A percentile compares a stretch with the other conserved stretches of the same genome.
Evolutionary conservation across 30 jellyfish, hydroid and myxozoan genomes (phyloP).

Genomic region (Turritopsis dohrnii): DNA sequence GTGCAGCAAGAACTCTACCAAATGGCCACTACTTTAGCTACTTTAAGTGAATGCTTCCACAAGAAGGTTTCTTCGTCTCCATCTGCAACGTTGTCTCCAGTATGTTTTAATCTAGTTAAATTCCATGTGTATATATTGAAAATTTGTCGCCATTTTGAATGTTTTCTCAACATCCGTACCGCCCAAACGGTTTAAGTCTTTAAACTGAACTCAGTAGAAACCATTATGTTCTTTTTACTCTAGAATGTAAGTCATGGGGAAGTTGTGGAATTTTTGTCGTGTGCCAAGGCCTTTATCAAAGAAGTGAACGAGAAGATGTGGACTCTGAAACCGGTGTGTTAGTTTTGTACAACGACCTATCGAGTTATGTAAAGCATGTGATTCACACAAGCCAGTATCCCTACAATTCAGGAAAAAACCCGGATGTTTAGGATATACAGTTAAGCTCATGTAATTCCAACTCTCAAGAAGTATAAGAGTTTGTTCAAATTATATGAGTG

Average conservation of each 20-base stretch:
- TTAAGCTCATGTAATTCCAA: too few relatives aligned
- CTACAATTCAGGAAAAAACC: too few relatives aligned
- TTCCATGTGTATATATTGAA: not conserved
- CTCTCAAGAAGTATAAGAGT: too few relatives aligned
- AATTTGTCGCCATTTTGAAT: too few relatives aligned
- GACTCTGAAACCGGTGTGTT: slow-evolving; percentile 90
- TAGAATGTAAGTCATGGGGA: slow-evolving; percentile 66
- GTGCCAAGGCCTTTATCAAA: slow-evolving; percentile 76
- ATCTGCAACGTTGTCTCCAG: not conserved
- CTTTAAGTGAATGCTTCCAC: slow-evolving; percentile 37
- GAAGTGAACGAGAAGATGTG: slow-evolving; percentile 95
- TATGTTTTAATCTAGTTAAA: too few relatives aligned
- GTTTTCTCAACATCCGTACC: too few relatives aligned
- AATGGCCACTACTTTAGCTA: slow-evolving; percentile 62
- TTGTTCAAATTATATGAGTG: too few relatives aligned
- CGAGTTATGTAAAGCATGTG: not conserved
- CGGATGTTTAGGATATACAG: too few relatives aligned
- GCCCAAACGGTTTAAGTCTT: too few relatives aligned
- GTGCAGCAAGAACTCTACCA: slow-evolving; percentile 93
- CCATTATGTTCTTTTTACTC: not conserved
- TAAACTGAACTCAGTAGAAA: too few relatives aligned
- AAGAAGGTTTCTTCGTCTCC: slow-evolving; percentile 8
- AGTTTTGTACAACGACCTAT: not conserved
- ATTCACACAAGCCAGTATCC: not conserved
- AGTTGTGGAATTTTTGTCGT: slow-evolving; percentile 67